A percentile compares a stretch with the other conserved stretches of the same genome.
Conservation (phyloP, 2,888 invertebrate genomes). For the Drosophila falleni region DNA sequence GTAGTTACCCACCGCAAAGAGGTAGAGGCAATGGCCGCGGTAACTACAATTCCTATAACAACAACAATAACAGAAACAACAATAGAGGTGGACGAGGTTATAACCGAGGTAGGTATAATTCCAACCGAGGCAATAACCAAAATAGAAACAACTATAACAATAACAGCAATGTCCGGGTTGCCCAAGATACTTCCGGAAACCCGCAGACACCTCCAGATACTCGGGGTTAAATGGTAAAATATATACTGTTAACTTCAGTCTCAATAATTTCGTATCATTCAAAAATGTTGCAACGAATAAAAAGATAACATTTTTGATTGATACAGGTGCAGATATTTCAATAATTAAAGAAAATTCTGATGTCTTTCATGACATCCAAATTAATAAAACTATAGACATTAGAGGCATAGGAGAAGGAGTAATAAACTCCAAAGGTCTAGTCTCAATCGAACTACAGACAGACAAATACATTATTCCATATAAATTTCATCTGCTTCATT, state of each 20-base stretch:
- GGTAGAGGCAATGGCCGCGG: constrained; percentile 20
- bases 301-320: too few species aligned
- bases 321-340: too few species aligned
- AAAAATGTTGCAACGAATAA: too few species aligned
- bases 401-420: constrained; percentile 6
- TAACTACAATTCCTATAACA: constrained; percentile 1
- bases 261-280: too few species aligned
- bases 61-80: constrained; percentile 3
- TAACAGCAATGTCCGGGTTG: constrained; percentile 5
- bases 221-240: neutral
- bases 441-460: constrained; percentile 3
- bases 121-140: constrained; percentile 20
- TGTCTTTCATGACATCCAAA: too few species aligned
- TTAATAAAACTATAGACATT: neutral
- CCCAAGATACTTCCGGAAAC: constrained; percentile 5
- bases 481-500: neutral
- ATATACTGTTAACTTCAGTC: too few species aligned
- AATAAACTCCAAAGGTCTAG: constrained; percentile 8
- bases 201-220: constrained; percentile 3
- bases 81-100: constrained; percentile 12
- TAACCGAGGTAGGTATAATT: neutral
- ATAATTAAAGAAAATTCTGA: too few species aligned
- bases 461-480: constrained; percentile 1
- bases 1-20: neutral
- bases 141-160: constrained; percentile 5